These are phyloP conservation scores for Morpho helenor DNA, from an alignment of 2,888 invertebrate genomes.

Conservation along the genomic window DNA sequence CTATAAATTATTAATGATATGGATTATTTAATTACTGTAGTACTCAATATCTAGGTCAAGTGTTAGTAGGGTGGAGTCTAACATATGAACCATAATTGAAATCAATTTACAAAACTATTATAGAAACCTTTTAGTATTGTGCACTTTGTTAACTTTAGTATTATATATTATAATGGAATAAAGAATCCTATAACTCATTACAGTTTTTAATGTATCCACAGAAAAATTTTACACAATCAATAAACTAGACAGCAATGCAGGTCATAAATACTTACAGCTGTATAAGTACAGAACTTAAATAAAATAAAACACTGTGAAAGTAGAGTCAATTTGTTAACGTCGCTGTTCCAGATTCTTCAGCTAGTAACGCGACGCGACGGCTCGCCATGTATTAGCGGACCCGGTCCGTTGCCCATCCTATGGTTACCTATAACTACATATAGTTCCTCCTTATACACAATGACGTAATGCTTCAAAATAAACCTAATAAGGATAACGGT, in stretches of 20 bases:
- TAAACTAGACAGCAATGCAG: slow-evolving; percentile 37
- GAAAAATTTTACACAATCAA: slow-evolving; percentile 26
- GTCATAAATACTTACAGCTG: slow-evolving; percentile 26
- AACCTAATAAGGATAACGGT: slow-evolving; percentile 66
- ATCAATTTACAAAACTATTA: too few relatives aligned
- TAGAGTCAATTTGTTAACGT: slow-evolving; percentile 24
- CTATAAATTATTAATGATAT: background rate
- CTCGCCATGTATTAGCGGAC: slow-evolving; percentile 40
- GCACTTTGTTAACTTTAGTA: too few relatives aligned
- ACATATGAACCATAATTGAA: too few relatives aligned
- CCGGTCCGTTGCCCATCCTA: slow-evolving; percentile 31
- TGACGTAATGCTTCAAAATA: slow-evolving; percentile 79
- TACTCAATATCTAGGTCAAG: slow-evolving; percentile 2
- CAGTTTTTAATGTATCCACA: too few relatives aligned
- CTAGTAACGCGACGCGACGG: slow-evolving; percentile 3
- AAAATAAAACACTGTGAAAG: slow-evolving; percentile 35
- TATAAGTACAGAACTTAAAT: slow-evolving; percentile 32
- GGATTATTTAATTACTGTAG: background rate
- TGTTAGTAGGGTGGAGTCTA: background rate
- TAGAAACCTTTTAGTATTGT: too few relatives aligned
- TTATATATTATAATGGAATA: too few relatives aligned
- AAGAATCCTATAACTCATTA: too few relatives aligned
- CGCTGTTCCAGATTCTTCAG: slow-evolving; percentile 40
- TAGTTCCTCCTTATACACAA: slow-evolving; percentile 44
- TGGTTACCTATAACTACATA: slow-evolving; percentile 23